Evolutionary conservation across 2,888 invertebrate genomes (phyloP).

Genomic region (Heliconius ismenius): DNA sequence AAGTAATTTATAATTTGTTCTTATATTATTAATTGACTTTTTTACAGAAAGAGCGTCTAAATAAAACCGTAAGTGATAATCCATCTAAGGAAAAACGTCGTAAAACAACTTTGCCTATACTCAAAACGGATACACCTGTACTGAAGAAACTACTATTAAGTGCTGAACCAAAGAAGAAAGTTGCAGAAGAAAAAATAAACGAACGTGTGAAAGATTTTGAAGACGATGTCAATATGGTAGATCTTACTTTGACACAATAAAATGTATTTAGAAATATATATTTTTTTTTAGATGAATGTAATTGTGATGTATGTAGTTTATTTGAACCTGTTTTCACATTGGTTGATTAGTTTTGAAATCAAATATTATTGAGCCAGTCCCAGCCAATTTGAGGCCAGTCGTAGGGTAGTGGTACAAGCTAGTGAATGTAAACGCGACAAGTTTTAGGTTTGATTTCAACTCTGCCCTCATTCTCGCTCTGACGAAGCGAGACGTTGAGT

Average conservation of each 20-base stretch:
- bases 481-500: too few relatives aligned
- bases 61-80: slow-evolving; percentile 44
- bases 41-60: slow-evolving; percentile 46
- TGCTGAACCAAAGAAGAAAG: slow-evolving; percentile 11
- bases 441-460: too few relatives aligned
- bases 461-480: too few relatives aligned
- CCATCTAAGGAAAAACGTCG: slow-evolving; percentile 57
- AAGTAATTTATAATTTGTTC: too few relatives aligned
- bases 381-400: too few relatives aligned
- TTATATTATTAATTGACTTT: not conserved
- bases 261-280: not conserved
- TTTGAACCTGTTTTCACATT: too few relatives aligned
- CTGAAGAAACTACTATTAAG: not conserved
- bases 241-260: slow-evolving; percentile 51
- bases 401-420: too few relatives aligned
- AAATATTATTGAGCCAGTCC: too few relatives aligned
- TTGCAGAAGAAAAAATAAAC: not conserved
- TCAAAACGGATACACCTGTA: slow-evolving; percentile 19
- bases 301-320: too few relatives aligned
- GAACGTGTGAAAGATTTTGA: slow-evolving; percentile 11
- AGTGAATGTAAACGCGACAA: too few relatives aligned
- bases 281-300: not conserved
- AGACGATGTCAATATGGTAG: slow-evolving; percentile 54
- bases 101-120: slow-evolving; percentile 48
- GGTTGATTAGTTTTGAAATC: too few relatives aligned